Evolutionary conservation across 2,888 invertebrate species (phyloP).

Genomic region (Meandrusa payeni): DNA sequence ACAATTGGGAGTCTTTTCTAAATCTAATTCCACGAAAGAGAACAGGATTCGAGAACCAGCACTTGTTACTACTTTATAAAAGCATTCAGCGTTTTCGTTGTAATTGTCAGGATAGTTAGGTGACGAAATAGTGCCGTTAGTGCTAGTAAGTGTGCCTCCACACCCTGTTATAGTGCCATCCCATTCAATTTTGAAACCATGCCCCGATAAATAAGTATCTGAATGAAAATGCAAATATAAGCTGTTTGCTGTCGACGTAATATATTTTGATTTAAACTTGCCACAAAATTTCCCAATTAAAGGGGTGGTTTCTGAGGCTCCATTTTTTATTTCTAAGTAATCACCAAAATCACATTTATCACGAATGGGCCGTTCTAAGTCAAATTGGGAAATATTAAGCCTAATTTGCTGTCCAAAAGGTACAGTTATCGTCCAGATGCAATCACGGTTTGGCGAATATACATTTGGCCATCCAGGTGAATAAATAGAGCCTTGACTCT

Average conservation of each 20-base stretch:
- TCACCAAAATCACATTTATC: conserved; percentile 59
- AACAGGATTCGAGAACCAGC: conserved; percentile 86
- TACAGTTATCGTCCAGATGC: conserved; percentile 89
- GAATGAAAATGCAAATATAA: conserved; percentile 88
- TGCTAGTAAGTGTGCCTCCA: conserved; percentile 87
- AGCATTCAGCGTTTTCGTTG: conserved; percentile 86
- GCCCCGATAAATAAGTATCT: conserved; percentile 81
- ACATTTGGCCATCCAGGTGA: conserved; percentile 89
- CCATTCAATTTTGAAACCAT: conserved; percentile 85
- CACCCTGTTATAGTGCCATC: conserved; percentile 83
- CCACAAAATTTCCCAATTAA: conserved; percentile 92
- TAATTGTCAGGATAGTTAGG: conserved; percentile 93
- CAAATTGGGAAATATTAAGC: conserved; percentile 78
- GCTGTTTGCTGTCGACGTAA: conserved; percentile 89
- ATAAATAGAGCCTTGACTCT: conserved; percentile 84
- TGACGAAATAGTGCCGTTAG: conserved; percentile 88
- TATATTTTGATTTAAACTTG: conserved; percentile 76
- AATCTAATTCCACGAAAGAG: conserved; percentile 85
- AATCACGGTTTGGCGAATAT: conserved; percentile 87
- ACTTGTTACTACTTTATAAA: conserved; percentile 88
- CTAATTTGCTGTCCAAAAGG: conserved; percentile 86
- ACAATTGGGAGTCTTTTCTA: conserved; percentile 83
- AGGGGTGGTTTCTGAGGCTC: conserved; percentile 85
- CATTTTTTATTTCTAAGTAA: conserved; percentile 85
- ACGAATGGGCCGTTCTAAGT: conserved; percentile 79